Evolutionary conservation across 2,888 invertebrate species (phyloP).

Genomic region (Chironomus tentans): DNA sequence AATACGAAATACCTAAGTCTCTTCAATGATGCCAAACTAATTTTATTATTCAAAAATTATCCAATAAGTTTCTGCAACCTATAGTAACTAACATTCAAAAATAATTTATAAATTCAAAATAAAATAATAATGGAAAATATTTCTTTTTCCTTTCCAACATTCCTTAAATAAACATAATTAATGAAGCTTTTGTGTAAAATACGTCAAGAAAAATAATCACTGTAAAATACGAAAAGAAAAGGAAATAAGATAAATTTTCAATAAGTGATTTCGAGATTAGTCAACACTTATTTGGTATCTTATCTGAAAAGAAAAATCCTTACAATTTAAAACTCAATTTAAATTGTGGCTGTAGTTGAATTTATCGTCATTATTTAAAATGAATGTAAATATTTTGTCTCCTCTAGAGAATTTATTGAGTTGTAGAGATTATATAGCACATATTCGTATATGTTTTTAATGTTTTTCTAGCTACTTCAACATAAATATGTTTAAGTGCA

Average conservation of each 20-base stretch:
- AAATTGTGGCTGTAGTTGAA: neutral
- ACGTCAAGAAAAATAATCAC: neutral
- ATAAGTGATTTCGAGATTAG: conserved; percentile 10
- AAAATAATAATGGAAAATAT: too few species aligned
- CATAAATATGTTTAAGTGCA: neutral
- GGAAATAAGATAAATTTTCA: neutral
- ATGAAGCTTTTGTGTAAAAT: too few species aligned
- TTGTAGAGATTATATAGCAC: too few species aligned
- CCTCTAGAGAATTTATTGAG: neutral
- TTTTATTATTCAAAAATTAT: too few species aligned
- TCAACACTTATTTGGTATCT: conserved; percentile 2
- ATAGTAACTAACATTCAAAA: too few species aligned
- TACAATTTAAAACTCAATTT: conserved; percentile 10
- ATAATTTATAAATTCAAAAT: too few species aligned
- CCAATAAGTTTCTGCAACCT: too few species aligned
- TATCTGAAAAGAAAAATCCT: neutral
- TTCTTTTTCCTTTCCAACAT: neutral
- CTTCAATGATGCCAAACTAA: too few species aligned
- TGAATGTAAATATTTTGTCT: neutral
- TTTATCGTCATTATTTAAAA: neutral
- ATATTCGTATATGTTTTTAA: too few species aligned
- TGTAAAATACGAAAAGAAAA: neutral
- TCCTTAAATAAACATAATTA: neutral
- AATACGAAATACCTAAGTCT: too few species aligned
- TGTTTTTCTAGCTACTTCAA: too few species aligned